Conservation (phyloP, 1,140 invertebrate species). For the Berghia stephanieae region DNA sequence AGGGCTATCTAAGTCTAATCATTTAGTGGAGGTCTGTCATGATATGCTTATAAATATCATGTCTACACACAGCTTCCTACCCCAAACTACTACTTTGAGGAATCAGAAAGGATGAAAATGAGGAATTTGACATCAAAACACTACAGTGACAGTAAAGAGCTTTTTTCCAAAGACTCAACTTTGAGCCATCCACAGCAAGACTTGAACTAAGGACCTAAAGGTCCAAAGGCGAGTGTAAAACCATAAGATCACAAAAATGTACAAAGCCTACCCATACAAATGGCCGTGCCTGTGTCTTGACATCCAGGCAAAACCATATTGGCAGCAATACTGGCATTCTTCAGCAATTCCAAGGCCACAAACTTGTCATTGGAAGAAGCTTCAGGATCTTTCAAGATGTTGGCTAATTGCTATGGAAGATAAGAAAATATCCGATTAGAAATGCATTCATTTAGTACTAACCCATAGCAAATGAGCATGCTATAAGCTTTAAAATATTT, state of each 20-base stretch:
- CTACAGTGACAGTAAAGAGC: too few species aligned
- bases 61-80: too few species aligned
- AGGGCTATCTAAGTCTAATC: too few species aligned
- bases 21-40: too few species aligned
- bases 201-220: not conserved
- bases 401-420: constrained; percentile 61
- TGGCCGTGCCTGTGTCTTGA: constrained; percentile 68
- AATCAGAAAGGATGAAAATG: too few species aligned
- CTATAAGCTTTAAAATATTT: constrained; percentile 9
- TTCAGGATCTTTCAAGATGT: constrained; percentile 66
- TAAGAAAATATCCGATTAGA: not conserved
- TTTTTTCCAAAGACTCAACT: too few species aligned
- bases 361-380: constrained; percentile 67
- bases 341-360: constrained; percentile 67
- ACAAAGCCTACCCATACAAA: constrained; percentile 63
- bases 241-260: constrained; percentile 1
- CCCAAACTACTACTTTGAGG: too few species aligned
- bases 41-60: too few species aligned
- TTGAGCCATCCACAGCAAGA: not conserved
- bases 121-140: too few species aligned
- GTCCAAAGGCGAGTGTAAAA: too few species aligned
- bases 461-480: not conserved
- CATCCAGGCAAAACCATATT: constrained; percentile 67
- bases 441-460: not conserved
- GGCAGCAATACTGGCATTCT: constrained; percentile 68